Base-by-base conservation (phyloP, 30 jellyfish, hydroid and myxozoan species). In the Rhopilema esculentum region DNA sequence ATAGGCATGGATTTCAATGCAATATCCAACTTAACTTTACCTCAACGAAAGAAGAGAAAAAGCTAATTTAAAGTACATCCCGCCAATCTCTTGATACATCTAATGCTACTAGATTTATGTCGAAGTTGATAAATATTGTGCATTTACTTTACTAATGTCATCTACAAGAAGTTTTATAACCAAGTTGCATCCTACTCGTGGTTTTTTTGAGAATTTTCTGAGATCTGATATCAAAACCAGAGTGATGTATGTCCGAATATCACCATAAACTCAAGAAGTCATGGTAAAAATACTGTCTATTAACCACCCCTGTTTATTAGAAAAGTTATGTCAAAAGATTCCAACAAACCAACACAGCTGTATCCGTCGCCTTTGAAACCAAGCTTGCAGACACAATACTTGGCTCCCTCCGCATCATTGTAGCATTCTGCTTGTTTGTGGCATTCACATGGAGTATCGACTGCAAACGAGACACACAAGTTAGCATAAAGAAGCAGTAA, bases 281-380 rank as follows among this genome's bases (percentile, higher is more conserved):
- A n/a, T n/a, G n/a, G n/a, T n/a, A n/a, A n/a, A n/a, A n/a, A n/a
- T n/a, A n/a, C n/a, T n/a, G n/a, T n/a, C n/a, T n/a, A n/a, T n/a
- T n/a, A n/a, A n/a, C n/a, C n/a, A n/a, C n/a, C n/a, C n/a, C n/a
- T n/a, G n/a, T n/a, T n/a, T n/a, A n/a, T n/a, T 63, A 1, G 27
- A 18, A 8, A 19, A 63, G 72, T 63, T 24, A 63, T 63, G 72
- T 19, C 8, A 63, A 51, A 51, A 49, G 24, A 20, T 1, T 17
- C 15, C 16, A 27, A 40, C 78, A 66, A 31, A 91, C 97, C 97
- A 66, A 52, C n/a, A 48, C 97, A 91, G 33, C 63, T 75, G 33
- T 61, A 52, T 40, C 97, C 97, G 66, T 83, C 89, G 50, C 97
- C 97, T 22, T 26, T 57, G 80, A 82, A 91, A 7, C 97, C 97